Evolutionary conservation across 2,113 vertebrate species (phyloP).

Genomic region (Fregetta grallaria): DNA sequence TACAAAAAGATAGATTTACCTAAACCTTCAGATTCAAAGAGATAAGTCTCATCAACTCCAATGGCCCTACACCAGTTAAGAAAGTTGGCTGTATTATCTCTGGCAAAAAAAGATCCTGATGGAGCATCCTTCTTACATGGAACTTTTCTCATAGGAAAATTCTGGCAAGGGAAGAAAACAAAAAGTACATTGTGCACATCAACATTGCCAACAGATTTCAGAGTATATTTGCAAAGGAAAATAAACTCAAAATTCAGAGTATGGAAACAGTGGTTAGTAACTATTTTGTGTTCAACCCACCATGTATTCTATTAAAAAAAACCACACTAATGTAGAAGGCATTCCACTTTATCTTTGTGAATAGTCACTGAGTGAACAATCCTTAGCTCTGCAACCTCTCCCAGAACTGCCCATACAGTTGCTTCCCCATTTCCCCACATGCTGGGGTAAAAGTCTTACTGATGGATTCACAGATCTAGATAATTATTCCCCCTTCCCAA

Average conservation of each 20-base stretch:
- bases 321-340: not conserved
- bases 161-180: constrained; percentile 68
- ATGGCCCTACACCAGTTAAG: constrained; percentile 90
- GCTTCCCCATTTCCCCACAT: not conserved
- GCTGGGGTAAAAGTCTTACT: not conserved
- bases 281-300: not conserved
- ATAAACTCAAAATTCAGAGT: not conserved
- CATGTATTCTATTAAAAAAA: not conserved
- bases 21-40: constrained; percentile 97
- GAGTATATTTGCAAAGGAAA: not conserved
- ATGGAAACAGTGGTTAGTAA: not conserved
- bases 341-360: not conserved
- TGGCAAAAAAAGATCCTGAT: constrained; percentile 95
- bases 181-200: not conserved
- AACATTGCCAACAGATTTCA: not conserved
- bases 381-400: not conserved
- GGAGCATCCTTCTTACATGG: constrained; percentile 89
- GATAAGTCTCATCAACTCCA: constrained; percentile 91
- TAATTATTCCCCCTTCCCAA: not conserved
- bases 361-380: not conserved
- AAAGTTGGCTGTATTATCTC: constrained; percentile 98
- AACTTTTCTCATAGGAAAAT: constrained; percentile 87
- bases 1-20: constrained; percentile 72
- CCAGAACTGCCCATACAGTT: not conserved
- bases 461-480: not conserved